Conservation (phyloP, 2,888 invertebrate genomes). For the Morpho achilles region DNA sequence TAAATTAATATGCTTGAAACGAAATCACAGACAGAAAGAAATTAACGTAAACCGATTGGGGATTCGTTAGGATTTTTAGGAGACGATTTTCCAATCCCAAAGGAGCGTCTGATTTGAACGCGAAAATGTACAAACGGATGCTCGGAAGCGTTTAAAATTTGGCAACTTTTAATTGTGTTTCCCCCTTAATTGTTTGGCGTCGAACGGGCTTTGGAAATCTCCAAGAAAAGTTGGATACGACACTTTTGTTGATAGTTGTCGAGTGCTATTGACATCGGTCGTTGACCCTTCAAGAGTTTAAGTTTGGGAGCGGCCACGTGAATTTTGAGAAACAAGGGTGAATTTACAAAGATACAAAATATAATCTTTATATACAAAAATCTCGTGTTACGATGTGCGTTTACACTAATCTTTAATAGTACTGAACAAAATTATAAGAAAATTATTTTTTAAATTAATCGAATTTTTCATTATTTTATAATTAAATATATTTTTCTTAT, state of each 20-base stretch:
- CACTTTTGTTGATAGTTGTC: constrained; percentile 27
- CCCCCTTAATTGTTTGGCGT: constrained; percentile 25
- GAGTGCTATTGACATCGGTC: constrained; percentile 16
- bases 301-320: neutral
- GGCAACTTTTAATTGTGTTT: constrained; percentile 35
- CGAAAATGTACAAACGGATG: constrained; percentile 24
- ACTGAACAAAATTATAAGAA: no score
- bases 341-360: no score
- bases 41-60: constrained; percentile 17
- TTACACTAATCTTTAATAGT: no score
- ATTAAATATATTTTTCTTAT: no score
- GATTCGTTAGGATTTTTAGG: constrained; percentile 12
- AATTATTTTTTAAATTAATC: no score
- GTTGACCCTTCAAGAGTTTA: constrained; percentile 8
- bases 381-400: no score
- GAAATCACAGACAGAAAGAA: constrained; percentile 13
- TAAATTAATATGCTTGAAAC: constrained; percentile 14
- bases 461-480: no score
- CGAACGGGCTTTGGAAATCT: constrained; percentile 19
- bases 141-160: constrained; percentile 28
- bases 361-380: no score
- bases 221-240: constrained; percentile 22
- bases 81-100: constrained; percentile 11
- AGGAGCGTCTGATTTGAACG: constrained; percentile 17
- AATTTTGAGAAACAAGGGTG: no score